Percentiles rank a stretch among this genome's conserved stretches.
These are phyloP conservation scores for Labeo catla DNA, from an alignment of 2,113 vertebrate species.

Conservation along the genomic window DNA sequence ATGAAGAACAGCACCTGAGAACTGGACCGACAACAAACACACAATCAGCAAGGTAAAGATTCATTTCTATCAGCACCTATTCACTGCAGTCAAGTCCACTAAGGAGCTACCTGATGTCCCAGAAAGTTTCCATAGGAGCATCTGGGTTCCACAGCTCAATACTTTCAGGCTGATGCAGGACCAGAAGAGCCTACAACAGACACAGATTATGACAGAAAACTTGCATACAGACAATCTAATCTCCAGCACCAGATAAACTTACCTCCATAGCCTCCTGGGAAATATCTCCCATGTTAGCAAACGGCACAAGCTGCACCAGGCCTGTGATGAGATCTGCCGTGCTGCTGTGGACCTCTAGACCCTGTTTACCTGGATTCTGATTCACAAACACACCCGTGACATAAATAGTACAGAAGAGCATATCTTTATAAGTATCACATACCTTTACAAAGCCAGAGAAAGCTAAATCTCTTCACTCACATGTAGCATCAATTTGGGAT, in stretches of 20 bases:
- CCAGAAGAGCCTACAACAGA: constrained; percentile 86
- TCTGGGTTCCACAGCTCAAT: constrained; percentile 98
- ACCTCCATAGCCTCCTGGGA: constrained; percentile 99
- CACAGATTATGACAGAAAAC: background rate
- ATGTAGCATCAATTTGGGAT: constrained; percentile 94
- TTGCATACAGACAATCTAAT: background rate
- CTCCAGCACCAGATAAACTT: constrained; percentile 44
- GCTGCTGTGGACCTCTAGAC: constrained; percentile 91
- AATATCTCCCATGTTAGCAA: constrained; percentile 91
- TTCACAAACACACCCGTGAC: background rate
- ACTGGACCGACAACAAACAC: constrained; percentile 70
- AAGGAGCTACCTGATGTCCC: constrained; percentile 92
- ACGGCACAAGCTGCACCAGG: constrained; percentile 89
- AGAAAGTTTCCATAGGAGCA: constrained; percentile 93
- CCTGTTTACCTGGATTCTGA: constrained; percentile 90
- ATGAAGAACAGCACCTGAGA: constrained; percentile 96
- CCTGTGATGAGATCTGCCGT: constrained; percentile 93
- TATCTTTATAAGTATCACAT: background rate
- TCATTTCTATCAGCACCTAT: background rate
- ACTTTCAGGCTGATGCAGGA: constrained; percentile 94
- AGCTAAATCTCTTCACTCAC: constrained; percentile 75
- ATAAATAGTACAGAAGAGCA: background rate
- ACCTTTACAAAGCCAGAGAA: background rate
- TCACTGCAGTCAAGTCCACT: background rate
- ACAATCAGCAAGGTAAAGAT: background rate